A percentile compares a stretch with the other conserved stretches of the same genome.
Conservation (phyloP, 1,140 invertebrate genomes). For the Oncopeltus fasciatus region DNA sequence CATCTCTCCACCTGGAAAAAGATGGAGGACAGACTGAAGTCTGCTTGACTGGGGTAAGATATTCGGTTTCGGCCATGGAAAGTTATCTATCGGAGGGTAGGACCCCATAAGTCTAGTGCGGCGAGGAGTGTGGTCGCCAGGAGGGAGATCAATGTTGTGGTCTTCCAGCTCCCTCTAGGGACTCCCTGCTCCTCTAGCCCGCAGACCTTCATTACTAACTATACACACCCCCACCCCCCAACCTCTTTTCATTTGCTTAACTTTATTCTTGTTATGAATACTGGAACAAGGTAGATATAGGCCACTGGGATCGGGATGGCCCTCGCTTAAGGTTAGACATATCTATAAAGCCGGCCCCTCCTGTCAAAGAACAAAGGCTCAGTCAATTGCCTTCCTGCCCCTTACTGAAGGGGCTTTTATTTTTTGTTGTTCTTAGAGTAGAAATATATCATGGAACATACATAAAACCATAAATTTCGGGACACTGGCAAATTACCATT, state of each 20-base stretch:
- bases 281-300: no score
- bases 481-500: no score
- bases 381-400: no score
- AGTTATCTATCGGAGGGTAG: slow-evolving; percentile 1
- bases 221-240: background rate
- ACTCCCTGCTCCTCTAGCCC: background rate
- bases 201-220: slow-evolving; percentile 1
- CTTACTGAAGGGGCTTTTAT: no score
- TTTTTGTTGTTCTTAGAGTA: no score
- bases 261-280: slow-evolving; percentile 3
- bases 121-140: background rate
- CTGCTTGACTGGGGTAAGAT: background rate
- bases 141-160: slow-evolving; percentile 2
- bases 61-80: background rate
- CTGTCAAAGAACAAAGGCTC: no score
- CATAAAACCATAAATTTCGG: no score
- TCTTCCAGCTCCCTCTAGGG: background rate
- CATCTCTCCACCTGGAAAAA: no score
- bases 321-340: no score
- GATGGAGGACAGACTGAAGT: background rate
- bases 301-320: no score
- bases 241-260: slow-evolving; percentile 6
- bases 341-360: no score
- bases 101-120: slow-evolving; percentile 1
- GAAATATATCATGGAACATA: no score